phyloP scores from a whole-genome alignment of 2,888 invertebrate species.

The Clistopyga incitator region DNA sequence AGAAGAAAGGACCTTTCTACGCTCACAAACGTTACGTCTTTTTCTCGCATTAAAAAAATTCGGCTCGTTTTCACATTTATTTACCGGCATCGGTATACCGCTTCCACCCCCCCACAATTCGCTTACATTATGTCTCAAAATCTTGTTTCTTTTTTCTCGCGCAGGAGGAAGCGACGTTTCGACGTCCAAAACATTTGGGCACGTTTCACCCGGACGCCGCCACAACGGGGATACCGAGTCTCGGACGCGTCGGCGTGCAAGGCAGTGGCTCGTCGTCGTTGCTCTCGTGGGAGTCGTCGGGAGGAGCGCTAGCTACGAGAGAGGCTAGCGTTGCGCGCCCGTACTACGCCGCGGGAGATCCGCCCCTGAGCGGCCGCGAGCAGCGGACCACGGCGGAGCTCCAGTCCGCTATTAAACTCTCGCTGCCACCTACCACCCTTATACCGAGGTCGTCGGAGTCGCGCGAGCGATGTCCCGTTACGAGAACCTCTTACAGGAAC shows the following conservation, averaged over 20 bases:
- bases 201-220: constrained; percentile 46
- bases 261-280: constrained; percentile 51
- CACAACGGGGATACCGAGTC: constrained; percentile 47
- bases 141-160: neutral
- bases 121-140: no score
- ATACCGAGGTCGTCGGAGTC: constrained; percentile 39
- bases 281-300: constrained; percentile 72
- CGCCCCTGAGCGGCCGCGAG: constrained; percentile 70
- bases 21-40: no score
- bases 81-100: no score
- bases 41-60: no score
- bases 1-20: neutral
- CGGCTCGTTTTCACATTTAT: no score
- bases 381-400: constrained; percentile 63
- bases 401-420: constrained; percentile 71
- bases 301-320: constrained; percentile 58
- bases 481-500: constrained; percentile 32
- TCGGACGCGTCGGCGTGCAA: constrained; percentile 74
- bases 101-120: no score
- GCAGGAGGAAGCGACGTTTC: constrained; percentile 61
- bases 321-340: constrained; percentile 43
- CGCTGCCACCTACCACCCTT: constrained; percentile 41
- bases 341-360: constrained; percentile 65
- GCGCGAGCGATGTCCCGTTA: constrained; percentile 43
- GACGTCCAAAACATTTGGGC: constrained; percentile 57